phyloP scores from a whole-genome alignment of 2,888 invertebrate species.

The Gymnocheta viridis region DNA sequence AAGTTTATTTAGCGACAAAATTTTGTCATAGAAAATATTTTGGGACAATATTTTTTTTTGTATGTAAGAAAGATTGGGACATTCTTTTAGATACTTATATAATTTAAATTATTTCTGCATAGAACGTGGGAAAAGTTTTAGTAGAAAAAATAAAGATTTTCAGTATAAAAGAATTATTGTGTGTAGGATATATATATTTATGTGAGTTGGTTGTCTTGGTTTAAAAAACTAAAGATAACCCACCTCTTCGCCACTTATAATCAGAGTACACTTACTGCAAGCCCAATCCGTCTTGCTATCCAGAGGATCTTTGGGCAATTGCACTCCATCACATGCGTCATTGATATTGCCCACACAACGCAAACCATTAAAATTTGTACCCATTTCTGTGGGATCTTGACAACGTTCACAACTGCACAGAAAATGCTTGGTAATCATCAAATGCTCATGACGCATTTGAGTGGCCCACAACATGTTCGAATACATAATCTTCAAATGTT shows the following conservation, averaged over 20 bases:
- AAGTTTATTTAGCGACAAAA: too few relatives aligned
- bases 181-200: too few relatives aligned
- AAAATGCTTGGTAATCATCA: conserved; percentile 91
- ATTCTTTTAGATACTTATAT: too few relatives aligned
- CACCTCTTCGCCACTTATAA: conserved; percentile 86
- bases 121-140: too few relatives aligned
- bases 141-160: too few relatives aligned
- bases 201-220: too few relatives aligned
- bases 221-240: not conserved
- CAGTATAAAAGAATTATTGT: too few relatives aligned
- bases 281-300: conserved; percentile 89
- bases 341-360: conserved; percentile 83
- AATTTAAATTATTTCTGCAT: too few relatives aligned
- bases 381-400: conserved; percentile 90
- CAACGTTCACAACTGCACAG: conserved; percentile 89
- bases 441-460: conserved; percentile 89
- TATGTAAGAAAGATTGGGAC: too few relatives aligned
- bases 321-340: conserved; percentile 84
- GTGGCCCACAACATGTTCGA: conserved; percentile 95
- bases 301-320: conserved; percentile 88
- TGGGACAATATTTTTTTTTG: not conserved
- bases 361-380: conserved; percentile 85
- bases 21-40: not conserved
- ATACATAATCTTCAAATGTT: conserved; percentile 91
- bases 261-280: conserved; percentile 87